Evolutionary conservation across 2,797 vertebrate genomes (phyloP).

Genomic region (Threskiornis aethiopicus): DNA sequence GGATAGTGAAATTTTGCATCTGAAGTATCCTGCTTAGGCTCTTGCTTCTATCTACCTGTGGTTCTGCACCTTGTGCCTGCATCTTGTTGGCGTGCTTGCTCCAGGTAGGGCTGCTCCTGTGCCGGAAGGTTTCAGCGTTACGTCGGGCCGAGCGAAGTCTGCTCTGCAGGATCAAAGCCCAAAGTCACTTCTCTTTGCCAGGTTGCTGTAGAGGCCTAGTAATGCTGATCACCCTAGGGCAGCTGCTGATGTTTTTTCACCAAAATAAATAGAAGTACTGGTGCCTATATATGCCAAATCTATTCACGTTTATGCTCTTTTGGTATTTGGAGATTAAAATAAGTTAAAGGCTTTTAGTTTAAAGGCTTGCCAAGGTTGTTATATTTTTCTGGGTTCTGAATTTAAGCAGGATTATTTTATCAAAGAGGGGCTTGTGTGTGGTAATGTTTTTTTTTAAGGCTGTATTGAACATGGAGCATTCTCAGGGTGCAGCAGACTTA

Average conservation of each 20-base stretch:
- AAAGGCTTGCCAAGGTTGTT: neutral
- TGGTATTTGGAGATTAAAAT: neutral
- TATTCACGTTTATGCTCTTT: neutral
- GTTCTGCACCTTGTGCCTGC: neutral
- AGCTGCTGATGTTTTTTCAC: neutral
- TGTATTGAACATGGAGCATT: neutral
- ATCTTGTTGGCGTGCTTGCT: neutral
- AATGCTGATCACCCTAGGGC: neutral
- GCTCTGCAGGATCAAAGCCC: neutral
- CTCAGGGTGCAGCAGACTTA: neutral
- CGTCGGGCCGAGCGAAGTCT: fast-evolving
- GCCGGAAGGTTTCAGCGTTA: fast-evolving
- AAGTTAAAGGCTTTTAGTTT: neutral
- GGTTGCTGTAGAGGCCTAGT: neutral
- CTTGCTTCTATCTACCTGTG: fast-evolving
- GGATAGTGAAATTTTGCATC: neutral
- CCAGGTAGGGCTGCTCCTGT: neutral
- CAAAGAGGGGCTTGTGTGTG: neutral
- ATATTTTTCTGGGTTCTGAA: neutral
- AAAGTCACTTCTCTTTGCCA: neutral
- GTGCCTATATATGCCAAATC: neutral
- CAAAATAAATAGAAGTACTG: neutral
- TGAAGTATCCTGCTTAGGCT: neutral
- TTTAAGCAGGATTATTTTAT: constrained; percentile 10
- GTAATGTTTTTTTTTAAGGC: neutral